These are phyloP conservation scores for Hycleus phaleratus DNA, from an alignment of 1,140 invertebrate species.

Conservation along the genomic window DNA sequence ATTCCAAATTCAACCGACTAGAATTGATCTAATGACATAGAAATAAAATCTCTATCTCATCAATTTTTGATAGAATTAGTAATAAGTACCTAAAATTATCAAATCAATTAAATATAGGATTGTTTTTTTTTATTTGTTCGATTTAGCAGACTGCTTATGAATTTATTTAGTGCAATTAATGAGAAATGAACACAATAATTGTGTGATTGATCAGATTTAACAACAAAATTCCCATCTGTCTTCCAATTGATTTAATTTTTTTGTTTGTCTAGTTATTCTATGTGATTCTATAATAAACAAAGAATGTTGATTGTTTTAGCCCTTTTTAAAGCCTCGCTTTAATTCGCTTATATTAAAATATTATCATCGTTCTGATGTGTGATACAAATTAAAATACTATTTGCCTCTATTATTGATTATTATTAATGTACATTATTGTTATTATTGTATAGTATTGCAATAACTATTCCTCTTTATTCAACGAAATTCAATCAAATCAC, in stretches of 20 bases:
- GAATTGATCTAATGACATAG: too few relatives aligned
- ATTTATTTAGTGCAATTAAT: constrained; percentile 15
- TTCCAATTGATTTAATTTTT: constrained; percentile 21
- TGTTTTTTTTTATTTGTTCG: background rate
- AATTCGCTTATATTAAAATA: too few relatives aligned
- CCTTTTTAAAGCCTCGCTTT: too few relatives aligned
- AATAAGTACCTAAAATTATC: constrained; percentile 6
- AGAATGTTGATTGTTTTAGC: too few relatives aligned
- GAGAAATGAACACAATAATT: background rate
- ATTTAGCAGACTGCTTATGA: constrained; percentile 7
- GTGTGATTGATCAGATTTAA: constrained; percentile 2
- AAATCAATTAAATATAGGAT: too few relatives aligned
- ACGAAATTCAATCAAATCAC: background rate
- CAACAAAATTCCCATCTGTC: constrained; percentile 25
- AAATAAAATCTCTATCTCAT: constrained; percentile 8
- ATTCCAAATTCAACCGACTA: too few relatives aligned
- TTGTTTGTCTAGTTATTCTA: constrained; percentile 8
- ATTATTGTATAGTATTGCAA: background rate
- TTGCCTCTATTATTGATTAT: too few relatives aligned
- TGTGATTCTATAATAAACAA: background rate
- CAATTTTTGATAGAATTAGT: constrained; percentile 4
- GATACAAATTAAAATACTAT: too few relatives aligned
- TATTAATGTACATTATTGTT: too few relatives aligned
- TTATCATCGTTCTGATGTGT: too few relatives aligned
- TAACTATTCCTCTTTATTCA: background rate